Conservation (phyloP, 2,113 vertebrate species). For the Laticauda colubrina region DNA sequence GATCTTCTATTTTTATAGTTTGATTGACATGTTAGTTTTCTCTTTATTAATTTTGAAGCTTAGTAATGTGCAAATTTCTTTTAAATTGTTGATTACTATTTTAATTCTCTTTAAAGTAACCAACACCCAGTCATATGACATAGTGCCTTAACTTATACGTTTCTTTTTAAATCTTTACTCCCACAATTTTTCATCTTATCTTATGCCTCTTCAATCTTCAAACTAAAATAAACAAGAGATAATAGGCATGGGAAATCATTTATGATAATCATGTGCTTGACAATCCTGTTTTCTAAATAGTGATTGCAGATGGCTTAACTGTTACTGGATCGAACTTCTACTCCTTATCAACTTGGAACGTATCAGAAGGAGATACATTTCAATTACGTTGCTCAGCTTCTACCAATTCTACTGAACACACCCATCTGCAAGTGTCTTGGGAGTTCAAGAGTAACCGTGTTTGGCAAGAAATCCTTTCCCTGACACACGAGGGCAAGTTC, state of each 20-base stretch:
- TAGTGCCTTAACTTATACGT: not conserved
- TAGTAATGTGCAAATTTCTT: not conserved
- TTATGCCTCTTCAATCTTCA: not conserved
- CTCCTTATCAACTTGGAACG: slow-evolving; percentile 38
- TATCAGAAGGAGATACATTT: slow-evolving; percentile 82
- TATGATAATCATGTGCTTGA: not conserved
- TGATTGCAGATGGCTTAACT: slow-evolving; percentile 81
- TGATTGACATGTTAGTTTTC: no score
- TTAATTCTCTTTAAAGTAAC: not conserved
- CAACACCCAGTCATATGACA: not conserved
- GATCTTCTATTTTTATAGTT: no score
- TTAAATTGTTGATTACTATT: not conserved
- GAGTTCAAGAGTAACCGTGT: slow-evolving; percentile 64
- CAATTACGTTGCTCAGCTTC: slow-evolving; percentile 78
- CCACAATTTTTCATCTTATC: not conserved
- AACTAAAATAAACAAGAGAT: not conserved
- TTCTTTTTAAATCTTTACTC: not conserved
- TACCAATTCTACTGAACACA: slow-evolving; percentile 71
- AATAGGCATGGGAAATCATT: not conserved
- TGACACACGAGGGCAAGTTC: slow-evolving; percentile 81
- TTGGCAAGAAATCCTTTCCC: slow-evolving; percentile 69
- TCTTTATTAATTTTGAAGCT: no score
- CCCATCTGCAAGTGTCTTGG: slow-evolving; percentile 87
- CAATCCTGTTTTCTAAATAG: slow-evolving; percentile 54
- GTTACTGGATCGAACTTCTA: slow-evolving; percentile 65